These are phyloP conservation scores for Silurus lanzhouensis DNA, from an alignment of 2,797 vertebrate species.

Conservation along the genomic window DNA sequence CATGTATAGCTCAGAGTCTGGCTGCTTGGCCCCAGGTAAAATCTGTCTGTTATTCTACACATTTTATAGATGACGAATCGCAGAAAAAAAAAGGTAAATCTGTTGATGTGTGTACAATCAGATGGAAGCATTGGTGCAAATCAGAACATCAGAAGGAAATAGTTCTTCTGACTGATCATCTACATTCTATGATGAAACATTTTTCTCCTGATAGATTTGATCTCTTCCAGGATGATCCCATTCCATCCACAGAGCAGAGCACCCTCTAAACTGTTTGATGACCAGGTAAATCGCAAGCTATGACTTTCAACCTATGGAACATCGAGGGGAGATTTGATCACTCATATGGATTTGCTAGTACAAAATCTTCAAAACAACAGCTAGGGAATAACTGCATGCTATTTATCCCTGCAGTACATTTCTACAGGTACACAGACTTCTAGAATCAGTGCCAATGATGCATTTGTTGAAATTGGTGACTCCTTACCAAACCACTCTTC, in stretches of 20 bases:
- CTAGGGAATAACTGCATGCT: not conserved
- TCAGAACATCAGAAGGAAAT: not conserved
- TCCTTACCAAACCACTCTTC: not conserved
- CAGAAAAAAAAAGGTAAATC: not conserved
- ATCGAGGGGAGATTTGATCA: not conserved
- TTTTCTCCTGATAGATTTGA: not conserved
- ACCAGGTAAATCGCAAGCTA: not conserved
- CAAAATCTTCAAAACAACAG: not conserved
- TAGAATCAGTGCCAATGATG: not conserved
- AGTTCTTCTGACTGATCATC: not conserved
- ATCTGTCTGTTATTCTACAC: too few species aligned
- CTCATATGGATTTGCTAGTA: not conserved
- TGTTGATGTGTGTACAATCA: not conserved
- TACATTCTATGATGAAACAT: not conserved
- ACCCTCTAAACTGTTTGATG: not conserved
- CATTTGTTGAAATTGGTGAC: not conserved
- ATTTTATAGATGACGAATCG: too few species aligned
- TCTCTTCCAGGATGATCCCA: not conserved
- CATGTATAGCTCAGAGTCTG: too few species aligned
- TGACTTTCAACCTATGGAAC: not conserved
- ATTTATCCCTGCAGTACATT: not conserved
- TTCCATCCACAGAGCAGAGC: not conserved
- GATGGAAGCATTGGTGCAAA: not conserved
- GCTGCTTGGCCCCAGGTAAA: too few species aligned
- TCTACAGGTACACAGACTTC: not conserved